Conservation (phyloP, 2,797 vertebrate species). For the Acrossocheilus wenchowensis region DNA sequence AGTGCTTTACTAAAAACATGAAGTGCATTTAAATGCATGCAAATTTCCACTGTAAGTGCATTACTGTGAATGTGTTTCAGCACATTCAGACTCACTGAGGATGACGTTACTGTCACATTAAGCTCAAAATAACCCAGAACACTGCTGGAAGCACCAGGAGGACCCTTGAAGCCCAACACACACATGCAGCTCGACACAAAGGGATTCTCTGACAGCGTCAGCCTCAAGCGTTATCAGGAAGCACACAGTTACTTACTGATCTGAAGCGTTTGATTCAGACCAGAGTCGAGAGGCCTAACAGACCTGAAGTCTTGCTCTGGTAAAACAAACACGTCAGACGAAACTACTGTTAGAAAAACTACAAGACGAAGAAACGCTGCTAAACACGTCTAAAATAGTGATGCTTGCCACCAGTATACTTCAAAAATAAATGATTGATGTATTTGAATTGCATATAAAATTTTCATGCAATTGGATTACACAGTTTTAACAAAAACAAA, state of each 20-base stretch:
- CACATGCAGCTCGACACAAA: conserved; percentile 22
- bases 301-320: conserved; percentile 78
- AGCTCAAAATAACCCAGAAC: neutral
- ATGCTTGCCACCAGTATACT: neutral
- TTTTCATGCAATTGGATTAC: neutral
- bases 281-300: conserved; percentile 79
- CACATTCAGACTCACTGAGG: neutral
- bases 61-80: neutral
- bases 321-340: conserved; percentile 71
- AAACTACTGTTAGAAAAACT: neutral
- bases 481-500: neutral
- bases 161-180: neutral
- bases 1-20: neutral
- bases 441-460: neutral
- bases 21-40: too few species aligned
- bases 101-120: neutral
- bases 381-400: neutral
- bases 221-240: neutral
- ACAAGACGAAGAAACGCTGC: neutral
- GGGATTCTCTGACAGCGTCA: conserved; percentile 44
- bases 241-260: conserved; percentile 78
- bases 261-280: conserved; percentile 78
- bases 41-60: neutral
- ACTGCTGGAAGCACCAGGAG: neutral
- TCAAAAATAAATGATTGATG: neutral